Evolutionary conservation across 2,797 vertebrate genomes (phyloP), one percentile per base, ranked within the genome.

Genomic region (Micromesistius poutassou): DNA sequence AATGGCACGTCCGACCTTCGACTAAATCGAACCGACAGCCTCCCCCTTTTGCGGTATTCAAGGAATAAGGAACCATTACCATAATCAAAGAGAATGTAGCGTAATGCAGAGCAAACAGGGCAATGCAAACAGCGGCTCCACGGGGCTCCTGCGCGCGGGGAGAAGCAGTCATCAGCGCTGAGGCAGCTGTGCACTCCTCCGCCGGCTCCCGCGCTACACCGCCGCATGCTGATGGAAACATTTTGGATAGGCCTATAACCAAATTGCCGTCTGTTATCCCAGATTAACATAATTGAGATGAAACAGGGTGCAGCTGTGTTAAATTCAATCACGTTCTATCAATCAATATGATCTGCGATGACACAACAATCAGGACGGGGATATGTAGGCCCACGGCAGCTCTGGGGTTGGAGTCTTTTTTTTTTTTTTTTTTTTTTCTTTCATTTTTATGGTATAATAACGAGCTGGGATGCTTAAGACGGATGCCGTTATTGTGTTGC

Each of bases 231-330:
- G 19, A 55, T 7, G 19, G 50, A 55, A 84, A 84, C 72, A 72
- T 73, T 82, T 80, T 30, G 55, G 82, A 78, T 73, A 62, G 35
- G 70, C 16, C 80, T 78, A 62, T 30, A 75, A 74, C 50, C 75
- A 79, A 80, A 88, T 82, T 77, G 74, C 78, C 76, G 82, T 84
- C 76, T 80, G 78, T 84, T 81, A 80, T 78, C 74, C 74, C 35
- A 81, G 70, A 76, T 73, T 62, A 50, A 76, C 40, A 62, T 50
- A 74, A 22, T 25, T 78, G 62, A 85, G 62, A 82, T 74, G 62
- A 79, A 81, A 75, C 71, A 74, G 66, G 28, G 76, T 77, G 71
- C 71, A 77, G 66, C 28, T 1, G 31, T 73, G 71, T 25, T 70
- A 77, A 78, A 42, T 31, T 81, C 71, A 7, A 31, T 70, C 46